These are phyloP conservation scores for Scaptomyza graminum DNA, from an alignment of 1,140 invertebrate genomes.

Conservation along the genomic window DNA sequence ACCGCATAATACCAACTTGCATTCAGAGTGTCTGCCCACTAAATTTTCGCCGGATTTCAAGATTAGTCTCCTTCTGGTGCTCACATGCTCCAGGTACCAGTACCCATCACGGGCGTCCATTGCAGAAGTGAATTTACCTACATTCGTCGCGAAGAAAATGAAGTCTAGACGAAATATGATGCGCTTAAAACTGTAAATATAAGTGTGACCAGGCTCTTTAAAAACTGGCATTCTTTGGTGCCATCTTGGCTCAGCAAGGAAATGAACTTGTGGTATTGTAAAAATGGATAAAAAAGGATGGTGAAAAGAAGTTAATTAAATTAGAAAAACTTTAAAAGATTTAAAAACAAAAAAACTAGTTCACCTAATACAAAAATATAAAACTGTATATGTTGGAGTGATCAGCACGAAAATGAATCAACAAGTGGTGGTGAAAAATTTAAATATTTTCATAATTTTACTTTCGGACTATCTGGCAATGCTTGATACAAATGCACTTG, in stretches of 20 bases:
- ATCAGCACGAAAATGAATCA: too few species aligned
- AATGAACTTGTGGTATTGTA: too few species aligned
- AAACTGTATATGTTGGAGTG: too few species aligned
- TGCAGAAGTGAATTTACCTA: neutral
- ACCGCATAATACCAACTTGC: slow-evolving; percentile 30
- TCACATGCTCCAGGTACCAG: slow-evolving; percentile 59
- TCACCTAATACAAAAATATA: too few species aligned
- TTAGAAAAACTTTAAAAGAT: too few species aligned
- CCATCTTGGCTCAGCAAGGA: too few species aligned
- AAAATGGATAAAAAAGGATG: too few species aligned
- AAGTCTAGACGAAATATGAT: neutral
- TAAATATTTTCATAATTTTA: too few species aligned
- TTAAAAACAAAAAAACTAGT: too few species aligned
- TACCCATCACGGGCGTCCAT: slow-evolving; percentile 12
- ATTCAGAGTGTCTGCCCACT: slow-evolving; percentile 56
- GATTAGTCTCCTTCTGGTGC: slow-evolving; percentile 22
- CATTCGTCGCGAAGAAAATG: too few species aligned
- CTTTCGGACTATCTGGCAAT: neutral
- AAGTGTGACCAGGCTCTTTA: slow-evolving; percentile 19
- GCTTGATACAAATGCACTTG: neutral
- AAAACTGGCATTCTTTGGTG: neutral
- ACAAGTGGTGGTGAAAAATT: too few species aligned
- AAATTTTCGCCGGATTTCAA: slow-evolving; percentile 37
- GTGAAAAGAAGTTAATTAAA: too few species aligned
- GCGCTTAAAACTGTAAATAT: neutral